Percentiles rank a stretch among this genome's conserved stretches.
These are phyloP conservation scores for Microctenopoma lineatum DNA, from an alignment of 2,797 vertebrate genomes.

Conservation along the genomic window DNA sequence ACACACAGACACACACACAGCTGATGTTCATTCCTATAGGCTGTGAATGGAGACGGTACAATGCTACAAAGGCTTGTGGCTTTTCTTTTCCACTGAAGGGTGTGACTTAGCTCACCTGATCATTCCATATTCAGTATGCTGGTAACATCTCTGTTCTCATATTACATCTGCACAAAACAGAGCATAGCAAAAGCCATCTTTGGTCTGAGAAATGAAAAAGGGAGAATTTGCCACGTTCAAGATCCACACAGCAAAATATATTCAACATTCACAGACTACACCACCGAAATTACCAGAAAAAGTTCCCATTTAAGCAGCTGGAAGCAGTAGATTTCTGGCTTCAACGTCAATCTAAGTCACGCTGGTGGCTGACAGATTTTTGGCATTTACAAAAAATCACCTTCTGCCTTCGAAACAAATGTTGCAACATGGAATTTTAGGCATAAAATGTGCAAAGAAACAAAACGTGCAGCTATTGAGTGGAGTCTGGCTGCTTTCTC, in stretches of 20 bases:
- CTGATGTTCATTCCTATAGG: slow-evolving; percentile 6
- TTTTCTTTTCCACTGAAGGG: neutral
- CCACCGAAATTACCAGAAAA: neutral
- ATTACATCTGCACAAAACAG: neutral
- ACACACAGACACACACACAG: slow-evolving; percentile 3
- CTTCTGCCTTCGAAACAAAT: neutral
- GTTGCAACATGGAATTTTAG: neutral
- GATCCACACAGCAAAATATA: neutral
- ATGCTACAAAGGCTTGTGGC: neutral
- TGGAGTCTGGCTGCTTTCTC: neutral
- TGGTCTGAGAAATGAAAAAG: neutral
- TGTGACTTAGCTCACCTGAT: neutral
- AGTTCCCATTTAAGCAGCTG: too few species aligned
- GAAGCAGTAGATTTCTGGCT: too few species aligned
- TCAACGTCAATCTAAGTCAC: too few species aligned
- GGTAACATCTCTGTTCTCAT: neutral
- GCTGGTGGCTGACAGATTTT: neutral
- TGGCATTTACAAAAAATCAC: neutral
- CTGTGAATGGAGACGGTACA: neutral
- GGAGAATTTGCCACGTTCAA: neutral
- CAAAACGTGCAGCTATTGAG: neutral
- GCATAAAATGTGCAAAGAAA: neutral
- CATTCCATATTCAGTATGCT: neutral
- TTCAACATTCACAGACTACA: neutral
- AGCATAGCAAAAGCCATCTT: neutral